Evolutionary conservation across 2,113 vertebrate species (phyloP).

Genomic region (Daboia siamensis): DNA sequence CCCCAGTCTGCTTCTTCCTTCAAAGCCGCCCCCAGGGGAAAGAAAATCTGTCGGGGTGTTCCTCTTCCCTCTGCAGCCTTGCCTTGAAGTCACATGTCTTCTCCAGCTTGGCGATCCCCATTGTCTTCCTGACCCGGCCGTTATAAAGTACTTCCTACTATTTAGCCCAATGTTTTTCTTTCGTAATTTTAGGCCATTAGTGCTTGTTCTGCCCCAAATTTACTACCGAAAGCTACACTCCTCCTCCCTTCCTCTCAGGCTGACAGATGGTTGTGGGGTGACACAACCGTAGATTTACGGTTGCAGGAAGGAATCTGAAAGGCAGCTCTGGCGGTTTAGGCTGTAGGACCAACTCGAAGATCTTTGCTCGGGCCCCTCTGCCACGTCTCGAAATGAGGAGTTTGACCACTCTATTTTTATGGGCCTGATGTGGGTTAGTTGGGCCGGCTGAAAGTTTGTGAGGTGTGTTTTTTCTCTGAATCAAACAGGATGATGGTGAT

Average conservation of each 20-base stretch:
- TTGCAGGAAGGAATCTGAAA: slow-evolving; percentile 4
- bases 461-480: too few species aligned
- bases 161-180: slow-evolving; percentile 69
- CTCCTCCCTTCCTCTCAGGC: slow-evolving; percentile 62
- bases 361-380: slow-evolving; percentile 51
- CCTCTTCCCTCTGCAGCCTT: background rate
- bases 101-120: slow-evolving; percentile 46
- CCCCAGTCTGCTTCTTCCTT: background rate
- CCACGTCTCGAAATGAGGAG: slow-evolving; percentile 35
- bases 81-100: slow-evolving; percentile 45
- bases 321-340: background rate
- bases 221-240: slow-evolving; percentile 58
- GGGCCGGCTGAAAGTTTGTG: background rate
- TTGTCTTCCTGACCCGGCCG: slow-evolving; percentile 61
- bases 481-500: too few species aligned
- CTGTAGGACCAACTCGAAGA: slow-evolving; percentile 18
- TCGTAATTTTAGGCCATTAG: slow-evolving; percentile 65
- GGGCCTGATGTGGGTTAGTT: background rate
- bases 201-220: slow-evolving; percentile 66
- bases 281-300: slow-evolving; percentile 58
- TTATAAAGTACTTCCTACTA: slow-evolving; percentile 68
- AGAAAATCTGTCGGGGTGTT: background rate
- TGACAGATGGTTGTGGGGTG: slow-evolving; percentile 57
- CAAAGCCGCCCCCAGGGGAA: background rate
- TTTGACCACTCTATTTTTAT: background rate